Percentiles rank a stretch among this genome's conserved stretches.
Evolutionary conservation across 1,140 invertebrate species (phyloP).

Genomic region (Pogonognathellus flavescens): DNA sequence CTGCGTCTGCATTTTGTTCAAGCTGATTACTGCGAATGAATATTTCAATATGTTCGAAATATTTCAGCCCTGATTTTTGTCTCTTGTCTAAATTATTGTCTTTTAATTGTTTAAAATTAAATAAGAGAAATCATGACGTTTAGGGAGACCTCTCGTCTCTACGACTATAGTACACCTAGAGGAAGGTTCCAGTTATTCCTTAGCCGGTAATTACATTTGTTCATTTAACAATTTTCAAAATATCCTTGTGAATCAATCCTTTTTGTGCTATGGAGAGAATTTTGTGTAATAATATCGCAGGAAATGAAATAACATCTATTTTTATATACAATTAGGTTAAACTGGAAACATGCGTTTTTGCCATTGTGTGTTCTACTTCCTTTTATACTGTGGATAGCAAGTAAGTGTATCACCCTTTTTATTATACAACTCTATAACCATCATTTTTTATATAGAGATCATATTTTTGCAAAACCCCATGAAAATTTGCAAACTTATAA

Average conservation of each 20-base stretch:
- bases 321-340: not conserved
- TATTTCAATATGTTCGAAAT: not conserved
- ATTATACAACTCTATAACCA: not conserved
- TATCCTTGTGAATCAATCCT: not conserved
- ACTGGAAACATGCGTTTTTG: not conserved
- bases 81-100: not conserved
- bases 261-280: too few relatives aligned
- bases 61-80: not conserved
- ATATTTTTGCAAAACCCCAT: not conserved
- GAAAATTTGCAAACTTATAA: too few relatives aligned
- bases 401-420: not conserved
- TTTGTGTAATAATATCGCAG: too few relatives aligned
- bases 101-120: not conserved
- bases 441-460: not conserved
- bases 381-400: conserved; percentile 9
- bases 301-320: not conserved
- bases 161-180: conserved; percentile 2
- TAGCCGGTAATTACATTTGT: not conserved
- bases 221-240: not conserved
- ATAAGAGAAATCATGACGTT: not conserved
- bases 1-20: not conserved
- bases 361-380: not conserved
- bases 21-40: not conserved
- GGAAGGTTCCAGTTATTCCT: not conserved
- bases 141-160: conserved; percentile 14